Base-by-base conservation (phyloP, 2,797 vertebrate species). In the Acipenser transmontanus region DNA sequence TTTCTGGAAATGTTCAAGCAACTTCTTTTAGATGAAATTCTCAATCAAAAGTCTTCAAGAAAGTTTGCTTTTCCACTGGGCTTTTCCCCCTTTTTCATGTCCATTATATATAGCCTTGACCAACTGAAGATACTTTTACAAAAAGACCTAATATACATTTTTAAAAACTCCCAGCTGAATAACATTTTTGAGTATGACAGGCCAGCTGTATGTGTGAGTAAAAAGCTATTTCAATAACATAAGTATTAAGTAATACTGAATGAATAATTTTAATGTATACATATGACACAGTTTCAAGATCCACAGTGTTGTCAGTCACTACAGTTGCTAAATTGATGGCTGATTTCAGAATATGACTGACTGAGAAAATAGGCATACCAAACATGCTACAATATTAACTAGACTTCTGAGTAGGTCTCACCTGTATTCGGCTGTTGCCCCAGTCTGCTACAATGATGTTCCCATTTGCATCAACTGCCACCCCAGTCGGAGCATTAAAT, bases 401-500 rank as follows among this genome's bases (percentile, higher is more conserved):
- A 10, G 11, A 48, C 12, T 34, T 4, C 49, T 51, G 51, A 17
- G 6, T 47, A 49, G 9, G 14, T n/a, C 61, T 51, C 73, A 97
- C 96, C 96, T 98, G 96, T 78, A 98, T 96, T 63, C 95, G 91
- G 78, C 96, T 99, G 81, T 99, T 99, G 57, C 96, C 96, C 96
- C 96, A 99, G 72, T 99, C 96, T 0, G 96, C 96, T 68, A 99
- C 95, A 0, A 99, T 98, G 74, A 99, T 98, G 78, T 99, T 99
- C 61, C 95, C 96, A 0, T 96, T 97, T 76, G 88, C 80, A n/a
- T 99, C 96, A 62, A 95, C 94, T 0, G 96, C 96, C 62, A 99
- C 94, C 0, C 96, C 96, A 0, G 96, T 99, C 1, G 96, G 96
- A 4, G 96, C 96, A 0, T 98, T 98, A 83, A 98, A 99, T 81